Evolutionary conservation across 2,113 vertebrate species (phyloP).

Genomic region (Labeo catla): DNA sequence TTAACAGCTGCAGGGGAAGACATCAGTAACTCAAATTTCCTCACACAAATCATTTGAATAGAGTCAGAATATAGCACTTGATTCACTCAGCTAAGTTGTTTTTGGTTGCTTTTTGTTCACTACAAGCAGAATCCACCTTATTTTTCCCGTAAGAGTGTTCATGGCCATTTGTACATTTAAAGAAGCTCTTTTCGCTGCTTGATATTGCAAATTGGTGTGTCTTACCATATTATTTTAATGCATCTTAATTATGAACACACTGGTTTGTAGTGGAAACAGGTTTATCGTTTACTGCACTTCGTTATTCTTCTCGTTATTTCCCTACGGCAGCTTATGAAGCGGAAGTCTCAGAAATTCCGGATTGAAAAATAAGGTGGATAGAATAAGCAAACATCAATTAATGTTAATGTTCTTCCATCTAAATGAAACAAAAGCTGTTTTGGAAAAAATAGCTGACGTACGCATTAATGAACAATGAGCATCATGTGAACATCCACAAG

Average conservation of each 20-base stretch:
- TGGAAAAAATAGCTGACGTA: background rate
- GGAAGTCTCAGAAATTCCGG: too few species aligned
- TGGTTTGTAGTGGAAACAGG: too few species aligned
- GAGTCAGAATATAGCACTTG: background rate
- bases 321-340: too few species aligned
- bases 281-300: too few species aligned
- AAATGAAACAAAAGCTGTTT: background rate
- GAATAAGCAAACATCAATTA: background rate
- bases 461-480: conserved; percentile 7
- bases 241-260: too few species aligned
- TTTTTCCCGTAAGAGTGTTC: too few species aligned
- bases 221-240: too few species aligned
- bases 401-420: background rate
- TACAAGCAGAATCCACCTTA: background rate
- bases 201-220: too few species aligned
- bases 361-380: too few species aligned
- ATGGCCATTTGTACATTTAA: too few species aligned
- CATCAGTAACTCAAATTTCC: background rate
- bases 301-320: too few species aligned
- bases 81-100: background rate
- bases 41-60: background rate
- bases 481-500: conserved; percentile 33
- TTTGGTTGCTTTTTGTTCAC: background rate
- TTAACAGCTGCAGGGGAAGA: background rate
- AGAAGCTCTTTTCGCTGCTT: too few species aligned